phyloP scores from a whole-genome alignment of 2,797 vertebrate genomes.

The Epinephelus malabaricus region DNA sequence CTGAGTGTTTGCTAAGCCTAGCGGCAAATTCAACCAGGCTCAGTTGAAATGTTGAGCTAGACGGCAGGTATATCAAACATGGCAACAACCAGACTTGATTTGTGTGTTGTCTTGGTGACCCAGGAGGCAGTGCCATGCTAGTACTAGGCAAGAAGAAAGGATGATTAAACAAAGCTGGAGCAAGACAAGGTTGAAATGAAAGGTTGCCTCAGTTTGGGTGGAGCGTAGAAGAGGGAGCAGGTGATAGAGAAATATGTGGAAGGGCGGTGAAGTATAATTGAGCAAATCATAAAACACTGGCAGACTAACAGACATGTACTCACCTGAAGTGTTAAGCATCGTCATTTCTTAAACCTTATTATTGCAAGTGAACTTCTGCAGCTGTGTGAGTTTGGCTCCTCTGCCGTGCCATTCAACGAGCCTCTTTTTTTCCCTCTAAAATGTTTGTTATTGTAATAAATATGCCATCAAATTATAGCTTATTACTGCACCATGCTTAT shows the following conservation, averaged over 20 bases:
- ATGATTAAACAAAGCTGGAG: not conserved
- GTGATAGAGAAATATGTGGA: not conserved
- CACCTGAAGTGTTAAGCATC: not conserved
- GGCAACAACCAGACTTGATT: not conserved
- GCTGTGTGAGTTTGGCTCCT: constrained; percentile 16
- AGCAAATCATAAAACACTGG: not conserved
- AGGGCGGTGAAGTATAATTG: not conserved
- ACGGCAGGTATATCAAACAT: not conserved
- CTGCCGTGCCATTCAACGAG: constrained; percentile 8
- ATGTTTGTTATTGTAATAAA: constrained; percentile 68
- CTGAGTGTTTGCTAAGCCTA: not conserved
- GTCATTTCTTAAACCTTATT: not conserved
- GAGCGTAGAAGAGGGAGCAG: not conserved
- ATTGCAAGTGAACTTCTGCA: constrained; percentile 15
- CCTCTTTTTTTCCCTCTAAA: constrained; percentile 14
- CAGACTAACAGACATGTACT: not conserved
- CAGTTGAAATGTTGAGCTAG: not conserved
- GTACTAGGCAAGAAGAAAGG: not conserved
- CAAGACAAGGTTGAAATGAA: constrained; percentile 1
- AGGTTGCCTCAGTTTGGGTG: not conserved
- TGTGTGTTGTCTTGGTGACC: not conserved
- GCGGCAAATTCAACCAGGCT: not conserved
- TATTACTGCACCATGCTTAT: constrained; percentile 47
- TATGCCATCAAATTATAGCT: constrained; percentile 58
- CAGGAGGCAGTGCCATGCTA: not conserved